phyloP scores from a whole-genome alignment of 2,888 invertebrate species.

The Orthonevra nobilis region DNA sequence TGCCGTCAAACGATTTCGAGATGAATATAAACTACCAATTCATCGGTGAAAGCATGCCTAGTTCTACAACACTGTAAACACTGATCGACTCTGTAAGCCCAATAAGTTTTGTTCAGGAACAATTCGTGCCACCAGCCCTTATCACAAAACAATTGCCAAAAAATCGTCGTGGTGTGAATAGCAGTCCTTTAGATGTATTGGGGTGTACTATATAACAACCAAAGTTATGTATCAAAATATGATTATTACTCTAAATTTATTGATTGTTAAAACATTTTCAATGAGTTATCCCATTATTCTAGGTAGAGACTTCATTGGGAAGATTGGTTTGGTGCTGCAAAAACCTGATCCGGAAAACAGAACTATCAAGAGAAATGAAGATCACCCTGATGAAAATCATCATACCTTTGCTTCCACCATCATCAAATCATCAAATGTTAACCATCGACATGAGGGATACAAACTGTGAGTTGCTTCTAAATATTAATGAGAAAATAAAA shows the following conservation, averaged over 20 bases:
- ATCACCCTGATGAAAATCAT: no score
- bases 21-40: constrained; percentile 2
- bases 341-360: no score
- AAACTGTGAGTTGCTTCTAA: background rate
- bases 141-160: no score
- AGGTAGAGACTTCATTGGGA: background rate
- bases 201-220: constrained; percentile 18
- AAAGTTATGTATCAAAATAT: constrained; percentile 28
- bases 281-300: background rate
- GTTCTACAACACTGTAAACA: constrained; percentile 2
- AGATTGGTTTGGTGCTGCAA: background rate
- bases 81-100: constrained; percentile 46
- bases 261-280: background rate
- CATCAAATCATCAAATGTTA: background rate
- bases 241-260: background rate
- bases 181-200: constrained; percentile 30
- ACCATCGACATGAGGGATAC: background rate
- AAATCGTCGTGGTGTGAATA: constrained; percentile 56
- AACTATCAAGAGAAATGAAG: background rate
- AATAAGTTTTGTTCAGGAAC: constrained; percentile 39
- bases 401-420: no score
- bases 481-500: background rate
- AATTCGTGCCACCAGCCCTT: constrained; percentile 21
- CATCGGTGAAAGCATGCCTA: background rate
- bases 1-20: constrained; percentile 21